These are phyloP conservation scores for Leucophora obtusa DNA, from an alignment of 2,888 invertebrate genomes.

Conservation along the genomic window DNA sequence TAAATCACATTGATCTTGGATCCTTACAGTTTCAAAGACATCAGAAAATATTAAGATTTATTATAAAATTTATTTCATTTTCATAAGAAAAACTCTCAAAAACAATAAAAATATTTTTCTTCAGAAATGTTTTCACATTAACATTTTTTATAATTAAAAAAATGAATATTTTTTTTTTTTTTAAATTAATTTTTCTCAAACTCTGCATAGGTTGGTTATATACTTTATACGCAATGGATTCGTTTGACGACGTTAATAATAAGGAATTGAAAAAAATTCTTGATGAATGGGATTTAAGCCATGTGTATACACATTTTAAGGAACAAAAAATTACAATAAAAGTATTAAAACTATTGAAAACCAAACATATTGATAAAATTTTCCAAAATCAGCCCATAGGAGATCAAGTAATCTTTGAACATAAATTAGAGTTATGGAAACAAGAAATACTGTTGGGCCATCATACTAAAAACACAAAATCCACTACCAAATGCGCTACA, in stretches of 20 bases:
- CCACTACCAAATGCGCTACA: background rate
- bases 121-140: no score
- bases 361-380: constrained; percentile 41
- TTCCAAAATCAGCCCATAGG: constrained; percentile 46
- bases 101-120: no score
- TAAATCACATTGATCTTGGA: no score
- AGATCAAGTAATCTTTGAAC: constrained; percentile 50
- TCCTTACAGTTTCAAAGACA: no score
- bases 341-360: constrained; percentile 34
- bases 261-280: constrained; percentile 50
- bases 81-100: no score
- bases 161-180: background rate
- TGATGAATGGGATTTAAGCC: constrained; percentile 43
- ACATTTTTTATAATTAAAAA: no score
- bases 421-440: constrained; percentile 51
- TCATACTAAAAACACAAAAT: background rate
- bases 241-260: constrained; percentile 10
- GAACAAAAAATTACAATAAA: constrained; percentile 42
- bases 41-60: no score
- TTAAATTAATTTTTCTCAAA: background rate
- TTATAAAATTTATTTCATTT: no score
- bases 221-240: constrained; percentile 29
- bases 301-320: constrained; percentile 48
- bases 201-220: constrained; percentile 6
- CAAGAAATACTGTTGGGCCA: constrained; percentile 18